phyloP scores from a whole-genome alignment of 2,888 invertebrate species.

The Diarsia rubi region DNA sequence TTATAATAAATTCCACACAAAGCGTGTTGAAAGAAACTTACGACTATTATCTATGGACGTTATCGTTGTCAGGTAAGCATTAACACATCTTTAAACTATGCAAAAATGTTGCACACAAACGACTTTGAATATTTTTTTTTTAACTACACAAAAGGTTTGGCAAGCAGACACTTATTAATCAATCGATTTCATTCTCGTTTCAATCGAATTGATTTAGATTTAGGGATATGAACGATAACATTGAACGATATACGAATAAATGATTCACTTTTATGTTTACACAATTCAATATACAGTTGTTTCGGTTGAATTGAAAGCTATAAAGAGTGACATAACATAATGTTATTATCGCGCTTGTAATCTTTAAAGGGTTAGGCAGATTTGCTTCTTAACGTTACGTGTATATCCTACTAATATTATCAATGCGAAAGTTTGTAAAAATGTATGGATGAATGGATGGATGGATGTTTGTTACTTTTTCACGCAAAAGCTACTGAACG shows the following conservation, averaged over 20 bases:
- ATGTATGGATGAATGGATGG: too few relatives aligned
- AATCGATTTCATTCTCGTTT: too few relatives aligned
- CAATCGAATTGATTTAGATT: not conserved
- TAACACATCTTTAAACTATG: not conserved
- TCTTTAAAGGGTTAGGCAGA: too few relatives aligned
- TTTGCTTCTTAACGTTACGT: too few relatives aligned
- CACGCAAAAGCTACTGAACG: too few relatives aligned
- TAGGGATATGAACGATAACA: not conserved
- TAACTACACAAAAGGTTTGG: too few relatives aligned
- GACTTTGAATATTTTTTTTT: too few relatives aligned
- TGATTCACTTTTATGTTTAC: not conserved
- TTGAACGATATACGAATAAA: not conserved
- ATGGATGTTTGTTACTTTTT: too few relatives aligned
- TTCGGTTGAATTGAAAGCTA: not conserved
- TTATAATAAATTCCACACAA: slow-evolving; percentile 89
- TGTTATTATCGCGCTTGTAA: too few relatives aligned
- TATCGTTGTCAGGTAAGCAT: slow-evolving; percentile 93
- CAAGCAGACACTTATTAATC: too few relatives aligned
- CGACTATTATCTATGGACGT: slow-evolving; percentile 94
- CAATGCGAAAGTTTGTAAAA: too few relatives aligned
- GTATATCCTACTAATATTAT: too few relatives aligned
- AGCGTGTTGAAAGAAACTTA: slow-evolving; percentile 90
- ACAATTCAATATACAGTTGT: not conserved
- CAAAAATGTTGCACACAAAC: not conserved
- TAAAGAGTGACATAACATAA: not conserved